These are phyloP conservation scores for Conger conger DNA, from an alignment of 2,113 vertebrate genomes.

Conservation along the genomic window DNA sequence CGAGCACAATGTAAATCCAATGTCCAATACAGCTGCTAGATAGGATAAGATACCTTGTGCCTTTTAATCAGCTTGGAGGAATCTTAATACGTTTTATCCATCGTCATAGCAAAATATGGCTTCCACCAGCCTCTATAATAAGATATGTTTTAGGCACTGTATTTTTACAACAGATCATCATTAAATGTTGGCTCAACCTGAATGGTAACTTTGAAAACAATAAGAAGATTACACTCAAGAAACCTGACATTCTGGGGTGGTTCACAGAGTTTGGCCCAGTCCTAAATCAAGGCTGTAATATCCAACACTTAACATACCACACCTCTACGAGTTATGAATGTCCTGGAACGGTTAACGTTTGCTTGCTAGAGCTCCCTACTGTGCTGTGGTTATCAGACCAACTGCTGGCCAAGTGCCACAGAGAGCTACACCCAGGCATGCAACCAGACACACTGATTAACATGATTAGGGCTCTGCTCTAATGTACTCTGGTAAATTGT, in stretches of 20 bases:
- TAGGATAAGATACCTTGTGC: neutral
- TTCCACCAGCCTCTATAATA: neutral
- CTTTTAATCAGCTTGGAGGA: neutral
- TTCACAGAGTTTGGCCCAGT: neutral
- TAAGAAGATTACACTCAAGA: neutral
- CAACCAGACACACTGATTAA: neutral
- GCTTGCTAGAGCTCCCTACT: neutral
- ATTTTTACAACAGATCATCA: neutral
- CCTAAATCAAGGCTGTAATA: constrained; percentile 7
- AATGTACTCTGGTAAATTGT: neutral
- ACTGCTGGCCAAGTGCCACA: neutral
- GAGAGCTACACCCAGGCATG: neutral
- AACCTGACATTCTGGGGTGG: neutral
- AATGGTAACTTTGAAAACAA: neutral
- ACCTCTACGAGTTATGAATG: neutral
- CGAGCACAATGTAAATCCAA: neutral
- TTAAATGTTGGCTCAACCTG: no score
- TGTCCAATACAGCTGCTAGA: neutral
- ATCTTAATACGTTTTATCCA: neutral
- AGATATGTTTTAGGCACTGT: neutral
- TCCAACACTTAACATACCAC: constrained; percentile 41
- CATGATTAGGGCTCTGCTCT: neutral
- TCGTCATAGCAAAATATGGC: neutral
- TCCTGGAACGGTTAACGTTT: neutral
- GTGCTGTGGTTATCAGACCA: neutral